These are phyloP conservation scores for Calidris pygmaea DNA, from an alignment of 2,113 vertebrate genomes.

Conservation along the genomic window DNA sequence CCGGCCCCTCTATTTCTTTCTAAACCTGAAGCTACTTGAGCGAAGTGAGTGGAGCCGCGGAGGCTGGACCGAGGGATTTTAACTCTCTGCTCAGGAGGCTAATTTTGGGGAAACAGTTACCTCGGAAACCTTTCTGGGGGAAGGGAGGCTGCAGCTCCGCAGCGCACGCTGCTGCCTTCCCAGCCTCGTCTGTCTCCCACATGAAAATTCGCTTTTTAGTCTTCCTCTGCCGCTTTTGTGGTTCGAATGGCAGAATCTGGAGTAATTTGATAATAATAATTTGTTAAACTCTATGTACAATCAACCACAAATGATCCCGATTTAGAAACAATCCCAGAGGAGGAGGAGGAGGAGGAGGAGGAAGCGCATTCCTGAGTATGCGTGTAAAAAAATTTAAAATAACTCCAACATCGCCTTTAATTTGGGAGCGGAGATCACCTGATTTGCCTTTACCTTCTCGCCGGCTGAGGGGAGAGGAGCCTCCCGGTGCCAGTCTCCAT, in stretches of 20 bases:
- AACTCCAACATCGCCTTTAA: not conserved
- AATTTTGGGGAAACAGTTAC: slow-evolving; percentile 41
- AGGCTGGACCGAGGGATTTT: not conserved
- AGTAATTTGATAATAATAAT: slow-evolving; percentile 30
- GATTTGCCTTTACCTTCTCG: not conserved
- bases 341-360: slow-evolving; percentile 8
- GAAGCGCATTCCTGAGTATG: not conserved
- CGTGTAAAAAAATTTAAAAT: not conserved
- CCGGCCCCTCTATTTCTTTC: not conserved
- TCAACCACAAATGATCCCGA: slow-evolving; percentile 27
- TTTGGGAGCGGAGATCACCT: not conserved
- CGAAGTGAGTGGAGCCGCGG: not conserved
- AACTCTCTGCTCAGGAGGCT: slow-evolving; percentile 19
- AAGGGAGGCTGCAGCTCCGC: not conserved
- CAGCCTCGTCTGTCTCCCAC: slow-evolving; percentile 21
- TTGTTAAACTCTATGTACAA: not conserved
- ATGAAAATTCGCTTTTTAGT: not conserved
- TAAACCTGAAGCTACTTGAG: slow-evolving; percentile 1
- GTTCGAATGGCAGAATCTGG: not conserved
- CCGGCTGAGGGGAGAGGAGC: not conserved
- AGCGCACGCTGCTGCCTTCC: not conserved
- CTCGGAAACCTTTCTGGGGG: slow-evolving; percentile 42
- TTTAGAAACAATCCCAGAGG: slow-evolving; percentile 29
- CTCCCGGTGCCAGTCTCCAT: not conserved
- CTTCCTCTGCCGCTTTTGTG: not conserved